phyloP scores from a whole-genome alignment of 2,888 invertebrate species.

The Brachypalpus laphriformis region DNA sequence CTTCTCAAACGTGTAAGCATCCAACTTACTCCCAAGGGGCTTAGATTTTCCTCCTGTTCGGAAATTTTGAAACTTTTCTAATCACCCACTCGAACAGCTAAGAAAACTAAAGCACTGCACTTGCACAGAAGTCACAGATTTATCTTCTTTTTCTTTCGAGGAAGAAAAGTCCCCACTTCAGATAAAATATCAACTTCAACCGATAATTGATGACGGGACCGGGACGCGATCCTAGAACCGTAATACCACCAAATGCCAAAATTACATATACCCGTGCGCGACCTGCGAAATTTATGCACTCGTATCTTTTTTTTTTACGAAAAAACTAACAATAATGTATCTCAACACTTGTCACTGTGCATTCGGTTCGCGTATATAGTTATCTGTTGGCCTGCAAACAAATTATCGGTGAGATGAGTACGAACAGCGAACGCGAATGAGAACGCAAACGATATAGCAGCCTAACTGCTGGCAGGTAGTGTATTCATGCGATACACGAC shows the following conservation, averaged over 20 bases:
- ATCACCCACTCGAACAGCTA: slow-evolving; percentile 23
- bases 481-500: background rate
- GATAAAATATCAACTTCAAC: slow-evolving; percentile 16
- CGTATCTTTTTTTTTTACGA: background rate
- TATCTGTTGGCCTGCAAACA: slow-evolving; percentile 44
- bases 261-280: slow-evolving; percentile 23
- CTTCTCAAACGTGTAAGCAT: slow-evolving; percentile 7
- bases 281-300: background rate
- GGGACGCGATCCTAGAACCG: background rate
- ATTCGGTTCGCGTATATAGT: slow-evolving; percentile 49
- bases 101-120: slow-evolving; percentile 19
- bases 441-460: slow-evolving; percentile 30
- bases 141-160: background rate
- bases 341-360: slow-evolving; percentile 62
- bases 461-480: slow-evolving; percentile 11
- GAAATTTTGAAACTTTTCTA: slow-evolving; percentile 77
- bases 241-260: slow-evolving; percentile 13
- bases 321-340: slow-evolving; percentile 30
- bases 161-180: slow-evolving; percentile 1
- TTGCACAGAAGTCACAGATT: background rate
- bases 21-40: slow-evolving; percentile 79
- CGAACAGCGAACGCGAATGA: slow-evolving; percentile 33
- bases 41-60: slow-evolving; percentile 76
- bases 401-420: slow-evolving; percentile 56
- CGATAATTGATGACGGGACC: slow-evolving; percentile 24